Conservation (phyloP, 2,888 invertebrate genomes). For the Hirtodrosophila duncani region DNA sequence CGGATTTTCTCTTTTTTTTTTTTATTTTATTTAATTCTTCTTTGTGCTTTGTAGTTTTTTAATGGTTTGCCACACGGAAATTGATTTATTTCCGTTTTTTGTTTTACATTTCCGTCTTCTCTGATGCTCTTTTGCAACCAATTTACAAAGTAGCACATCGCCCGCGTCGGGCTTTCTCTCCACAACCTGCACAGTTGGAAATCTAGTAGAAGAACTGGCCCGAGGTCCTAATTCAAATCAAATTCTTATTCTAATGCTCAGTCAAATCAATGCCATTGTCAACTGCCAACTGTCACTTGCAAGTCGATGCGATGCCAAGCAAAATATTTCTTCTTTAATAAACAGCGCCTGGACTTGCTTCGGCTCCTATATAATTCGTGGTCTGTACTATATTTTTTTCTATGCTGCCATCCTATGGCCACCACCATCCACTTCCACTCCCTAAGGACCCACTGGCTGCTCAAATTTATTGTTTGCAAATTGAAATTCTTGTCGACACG, state of each 20-base stretch:
- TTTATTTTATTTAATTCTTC: conserved; percentile 33
- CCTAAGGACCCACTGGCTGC: conserved; percentile 48
- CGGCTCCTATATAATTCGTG: too few species aligned
- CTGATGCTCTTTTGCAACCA: not conserved
- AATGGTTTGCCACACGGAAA: conserved; percentile 66
- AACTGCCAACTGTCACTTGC: conserved; percentile 60
- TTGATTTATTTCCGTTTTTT: conserved; percentile 67
- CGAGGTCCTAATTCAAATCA: conserved; percentile 48
- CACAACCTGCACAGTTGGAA: conserved; percentile 5
- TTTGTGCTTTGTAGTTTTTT: conserved; percentile 59
- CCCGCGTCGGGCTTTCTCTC: not conserved
- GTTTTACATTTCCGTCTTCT: conserved; percentile 47
- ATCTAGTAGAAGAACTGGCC: conserved; percentile 37
- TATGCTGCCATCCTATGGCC: conserved; percentile 15
- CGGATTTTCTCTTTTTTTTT: conserved; percentile 1
- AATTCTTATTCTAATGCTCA: conserved; percentile 37
- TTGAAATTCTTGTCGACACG: conserved; percentile 73
- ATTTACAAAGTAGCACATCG: too few species aligned
- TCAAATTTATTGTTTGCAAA: conserved; percentile 70
- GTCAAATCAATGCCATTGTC: conserved; percentile 52
- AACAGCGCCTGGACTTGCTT: conserved; percentile 35
- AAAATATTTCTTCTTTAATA: conserved; percentile 43
- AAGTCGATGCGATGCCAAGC: conserved; percentile 39
- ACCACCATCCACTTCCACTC: not conserved
- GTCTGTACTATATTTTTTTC: conserved; percentile 9